These are phyloP conservation scores for Smutsia temminckii DNA, from an alignment of 2,797 vertebrate species.

Conservation along the genomic window DNA sequence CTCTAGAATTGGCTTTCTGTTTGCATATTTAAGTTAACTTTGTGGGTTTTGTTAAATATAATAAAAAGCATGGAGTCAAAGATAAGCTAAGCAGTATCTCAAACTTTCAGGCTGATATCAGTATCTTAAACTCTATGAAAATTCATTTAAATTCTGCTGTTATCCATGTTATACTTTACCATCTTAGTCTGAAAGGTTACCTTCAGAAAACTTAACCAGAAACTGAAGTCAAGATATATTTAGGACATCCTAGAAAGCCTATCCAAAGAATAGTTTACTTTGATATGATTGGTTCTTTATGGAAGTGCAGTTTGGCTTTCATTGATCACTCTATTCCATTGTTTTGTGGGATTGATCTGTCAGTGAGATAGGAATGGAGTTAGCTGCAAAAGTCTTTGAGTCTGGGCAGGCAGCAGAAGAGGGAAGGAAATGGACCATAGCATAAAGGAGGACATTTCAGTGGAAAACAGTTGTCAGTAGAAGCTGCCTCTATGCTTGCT, in stretches of 20 bases:
- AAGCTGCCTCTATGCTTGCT: neutral
- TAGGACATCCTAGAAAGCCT: neutral
- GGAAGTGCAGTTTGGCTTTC: conserved; percentile 25
- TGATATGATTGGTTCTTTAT: neutral
- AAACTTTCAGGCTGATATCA: conserved; percentile 17
- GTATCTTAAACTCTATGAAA: neutral
- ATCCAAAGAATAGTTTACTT: conserved; percentile 2
- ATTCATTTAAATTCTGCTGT: neutral
- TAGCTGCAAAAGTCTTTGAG: neutral
- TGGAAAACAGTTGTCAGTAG: neutral
- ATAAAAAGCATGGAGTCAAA: conserved; percentile 12
- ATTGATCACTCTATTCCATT: neutral
- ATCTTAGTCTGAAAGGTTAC: neutral
- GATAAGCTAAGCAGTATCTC: neutral
- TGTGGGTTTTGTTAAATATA: conserved; percentile 32
- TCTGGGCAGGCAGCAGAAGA: neutral
- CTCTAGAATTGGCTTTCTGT: neutral
- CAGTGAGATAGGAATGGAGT: neutral
- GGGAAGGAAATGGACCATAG: neutral
- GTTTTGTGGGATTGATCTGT: neutral
- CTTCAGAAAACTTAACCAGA: neutral
- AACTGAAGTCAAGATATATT: neutral
- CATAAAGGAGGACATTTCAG: neutral
- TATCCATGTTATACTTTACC: neutral
- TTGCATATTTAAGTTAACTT: conserved; percentile 35